Evolutionary conservation across 2,888 invertebrate genomes (phyloP).

Genomic region (Pandemis corylana): DNA sequence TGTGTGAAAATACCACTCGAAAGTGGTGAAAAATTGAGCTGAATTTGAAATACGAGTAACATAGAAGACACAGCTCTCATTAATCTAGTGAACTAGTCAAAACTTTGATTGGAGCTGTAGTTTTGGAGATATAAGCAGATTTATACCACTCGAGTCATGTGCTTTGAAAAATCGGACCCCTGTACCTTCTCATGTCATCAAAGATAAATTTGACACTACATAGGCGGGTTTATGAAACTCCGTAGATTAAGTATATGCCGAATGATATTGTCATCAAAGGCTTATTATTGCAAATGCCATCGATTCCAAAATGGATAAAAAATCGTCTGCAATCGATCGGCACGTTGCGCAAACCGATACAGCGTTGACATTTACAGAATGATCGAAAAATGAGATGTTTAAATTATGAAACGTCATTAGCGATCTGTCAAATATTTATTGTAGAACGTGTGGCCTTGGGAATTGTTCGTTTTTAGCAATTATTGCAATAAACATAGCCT

Average conservation of each 20-base stretch:
- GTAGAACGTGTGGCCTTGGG: not conserved
- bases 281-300: not conserved
- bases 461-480: not conserved
- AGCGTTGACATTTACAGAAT: not conserved
- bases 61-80: too few species aligned
- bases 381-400: not conserved
- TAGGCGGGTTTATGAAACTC: not conserved
- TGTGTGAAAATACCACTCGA: too few species aligned
- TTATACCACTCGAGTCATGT: too few species aligned
- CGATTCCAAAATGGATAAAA: not conserved
- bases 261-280: not conserved
- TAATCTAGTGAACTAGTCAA: too few species aligned
- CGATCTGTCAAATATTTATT: not conserved
- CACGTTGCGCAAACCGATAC: not conserved
- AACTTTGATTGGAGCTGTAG: too few species aligned
- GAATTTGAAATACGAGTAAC: too few species aligned
- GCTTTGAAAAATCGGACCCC: too few species aligned
- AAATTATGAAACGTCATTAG: slow-evolving; percentile 4
- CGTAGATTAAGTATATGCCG: not conserved
- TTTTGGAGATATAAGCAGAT: too few species aligned
- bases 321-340: not conserved
- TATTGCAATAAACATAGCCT: not conserved
- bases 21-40: too few species aligned
- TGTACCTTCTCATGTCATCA: too few species aligned
- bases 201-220: not conserved